These are phyloP conservation scores for Octomys mimax DNA, from an alignment of 2,797 vertebrate genomes.

Conservation along the genomic window DNA sequence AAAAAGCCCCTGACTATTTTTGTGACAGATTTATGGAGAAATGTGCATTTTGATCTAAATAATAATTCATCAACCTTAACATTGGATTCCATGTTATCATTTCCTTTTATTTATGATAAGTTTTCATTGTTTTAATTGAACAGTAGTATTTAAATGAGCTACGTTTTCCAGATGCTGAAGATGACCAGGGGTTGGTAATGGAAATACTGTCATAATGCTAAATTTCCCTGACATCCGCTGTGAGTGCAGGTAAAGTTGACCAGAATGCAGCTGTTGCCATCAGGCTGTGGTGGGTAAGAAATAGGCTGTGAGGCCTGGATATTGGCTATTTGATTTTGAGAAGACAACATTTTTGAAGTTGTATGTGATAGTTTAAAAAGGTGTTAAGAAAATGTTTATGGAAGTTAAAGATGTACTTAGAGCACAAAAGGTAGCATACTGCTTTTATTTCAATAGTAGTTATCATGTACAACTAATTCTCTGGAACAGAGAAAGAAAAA, in stretches of 20 bases:
- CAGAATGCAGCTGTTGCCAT: background rate
- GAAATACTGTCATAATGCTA: background rate
- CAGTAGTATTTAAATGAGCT: background rate
- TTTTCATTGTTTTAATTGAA: background rate
- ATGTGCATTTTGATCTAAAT: constrained; percentile 12
- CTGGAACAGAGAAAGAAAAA: background rate
- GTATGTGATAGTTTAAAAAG: background rate
- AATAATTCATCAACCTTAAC: background rate
- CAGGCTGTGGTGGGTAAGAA: background rate
- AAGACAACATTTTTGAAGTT: constrained; percentile 17
- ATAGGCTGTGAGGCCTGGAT: background rate
- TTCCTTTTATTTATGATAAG: background rate
- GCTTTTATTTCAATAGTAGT: background rate
- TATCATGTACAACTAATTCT: background rate
- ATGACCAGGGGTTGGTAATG: background rate
- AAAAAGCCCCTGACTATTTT: too few species aligned
- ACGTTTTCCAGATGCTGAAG: background rate
- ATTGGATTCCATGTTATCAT: background rate
- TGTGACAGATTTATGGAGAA: background rate
- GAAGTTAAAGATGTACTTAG: background rate
- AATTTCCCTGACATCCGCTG: background rate
- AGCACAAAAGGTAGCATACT: background rate
- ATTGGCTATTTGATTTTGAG: background rate
- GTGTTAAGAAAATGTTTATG: background rate
- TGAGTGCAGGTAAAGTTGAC: background rate